These are phyloP conservation scores for Eudasyphora cyanicolor DNA, from an alignment of 2,888 invertebrate species.

Conservation along the genomic window DNA sequence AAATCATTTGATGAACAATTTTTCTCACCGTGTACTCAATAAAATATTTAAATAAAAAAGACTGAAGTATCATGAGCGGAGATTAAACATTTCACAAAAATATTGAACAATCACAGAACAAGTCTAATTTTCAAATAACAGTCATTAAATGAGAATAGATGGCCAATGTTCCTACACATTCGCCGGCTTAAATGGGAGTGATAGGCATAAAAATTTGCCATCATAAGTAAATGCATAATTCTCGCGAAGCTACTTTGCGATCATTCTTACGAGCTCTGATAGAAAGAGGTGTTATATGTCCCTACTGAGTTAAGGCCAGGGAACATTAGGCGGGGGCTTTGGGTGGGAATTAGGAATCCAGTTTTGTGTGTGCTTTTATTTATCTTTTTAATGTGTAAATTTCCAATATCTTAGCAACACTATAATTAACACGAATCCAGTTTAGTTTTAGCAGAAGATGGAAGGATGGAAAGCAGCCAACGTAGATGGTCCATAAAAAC, in stretches of 20 bases:
- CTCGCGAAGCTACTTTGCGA: background rate
- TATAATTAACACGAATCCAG: slow-evolving; percentile 61
- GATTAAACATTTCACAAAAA: too few relatives aligned
- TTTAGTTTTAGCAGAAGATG: slow-evolving; percentile 31
- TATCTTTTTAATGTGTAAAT: slow-evolving; percentile 62
- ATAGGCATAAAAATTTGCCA: slow-evolving; percentile 21
- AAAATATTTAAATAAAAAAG: too few relatives aligned
- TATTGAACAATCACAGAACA: background rate
- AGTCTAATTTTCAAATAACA: slow-evolving; percentile 10
- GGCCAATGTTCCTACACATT: background rate
- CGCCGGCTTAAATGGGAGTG: slow-evolving; percentile 13
- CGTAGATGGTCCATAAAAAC: too few relatives aligned
- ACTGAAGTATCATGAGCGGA: too few relatives aligned
- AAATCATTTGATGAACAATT: too few relatives aligned
- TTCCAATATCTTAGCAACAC: slow-evolving; percentile 59
- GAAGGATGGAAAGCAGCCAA: background rate
- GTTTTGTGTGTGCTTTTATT: slow-evolving; percentile 58
- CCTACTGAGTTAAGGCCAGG: background rate
- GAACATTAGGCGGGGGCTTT: background rate
- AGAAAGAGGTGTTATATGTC: too few relatives aligned
- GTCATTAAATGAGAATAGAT: background rate
- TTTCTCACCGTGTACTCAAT: too few relatives aligned
- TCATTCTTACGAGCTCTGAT: background rate
- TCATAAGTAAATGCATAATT: slow-evolving; percentile 25
- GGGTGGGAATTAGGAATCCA: slow-evolving; percentile 30